Evolutionary conservation across 1,140 invertebrate species (phyloP), one percentile per base, ranked within the genome.

Genomic region (Caenorhabditis inopinata): DNA sequence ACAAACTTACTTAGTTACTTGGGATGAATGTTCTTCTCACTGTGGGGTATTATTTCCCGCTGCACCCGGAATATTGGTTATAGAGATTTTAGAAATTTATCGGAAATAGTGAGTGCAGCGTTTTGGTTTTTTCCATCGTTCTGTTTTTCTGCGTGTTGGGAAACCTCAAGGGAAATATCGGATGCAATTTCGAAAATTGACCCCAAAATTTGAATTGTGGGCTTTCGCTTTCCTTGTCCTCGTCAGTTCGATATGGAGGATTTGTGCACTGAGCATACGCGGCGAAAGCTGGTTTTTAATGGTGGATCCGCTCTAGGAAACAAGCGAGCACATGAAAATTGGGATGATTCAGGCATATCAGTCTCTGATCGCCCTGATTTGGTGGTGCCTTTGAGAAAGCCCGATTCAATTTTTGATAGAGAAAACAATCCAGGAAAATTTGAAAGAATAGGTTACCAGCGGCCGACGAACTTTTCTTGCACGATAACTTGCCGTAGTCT

Each of bases 141-240:
- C 58, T 21, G 16, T 16, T n/a, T 3, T 32, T 32, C 27, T 68
- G 18, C 9, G 32, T 38, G 27, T 42, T 42, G 11, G n/a, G n/a
- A n/a, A n/a, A 16, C 32, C 58, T 32, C 58, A 68, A 18, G 58
- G 58, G 58, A 68, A 68, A 68, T 68, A 68, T 68, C 58, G 58
- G 58, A 68, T 68, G 58, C 58, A 68, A 68, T 68, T 68, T 68
- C 32, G 38, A 68, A 68, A 68, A 68, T 68, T 68, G 58, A 68
- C 58, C 58, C 58, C 58, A 29, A 6, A 32, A 32, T 23, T 23
- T 32, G 51, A 11, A 42, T 29, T 27, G n/a, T 68, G n/a, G 32
- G 12, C 16, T 68, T 51, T 51, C 32, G 14, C 23, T 68, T 68
- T 68, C 58, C 38, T 38, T 68, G 32, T 68, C 38, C 58, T 68